Percentiles rank a stretch among this genome's conserved stretches.
phyloP scores from a whole-genome alignment of 2,797 vertebrate species.

The Diplodus puntazzo region DNA sequence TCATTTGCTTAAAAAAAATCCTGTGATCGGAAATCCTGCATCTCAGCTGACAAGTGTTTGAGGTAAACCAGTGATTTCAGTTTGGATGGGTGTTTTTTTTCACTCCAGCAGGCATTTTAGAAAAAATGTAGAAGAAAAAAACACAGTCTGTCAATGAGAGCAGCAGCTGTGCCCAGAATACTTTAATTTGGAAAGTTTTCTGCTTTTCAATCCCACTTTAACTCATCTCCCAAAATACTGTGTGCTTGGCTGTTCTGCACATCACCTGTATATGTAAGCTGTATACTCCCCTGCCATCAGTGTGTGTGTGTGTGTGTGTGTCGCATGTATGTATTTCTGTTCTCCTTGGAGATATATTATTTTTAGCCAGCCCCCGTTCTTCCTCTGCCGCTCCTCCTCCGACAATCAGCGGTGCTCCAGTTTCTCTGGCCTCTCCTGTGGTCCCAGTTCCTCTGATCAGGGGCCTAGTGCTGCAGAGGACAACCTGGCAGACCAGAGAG shows the following conservation, averaged over 20 bases:
- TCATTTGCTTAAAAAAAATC: slow-evolving; percentile 22
- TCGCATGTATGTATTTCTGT: slow-evolving; percentile 82
- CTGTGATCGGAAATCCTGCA: slow-evolving; percentile 25
- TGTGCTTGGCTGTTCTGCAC: slow-evolving; percentile 3
- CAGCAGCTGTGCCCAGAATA: slow-evolving; percentile 18
- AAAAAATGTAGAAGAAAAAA: neutral
- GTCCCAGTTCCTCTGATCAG: slow-evolving; percentile 78
- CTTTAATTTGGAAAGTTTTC: slow-evolving; percentile 7
- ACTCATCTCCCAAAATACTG: neutral
- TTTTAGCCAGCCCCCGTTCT: slow-evolving; percentile 87
- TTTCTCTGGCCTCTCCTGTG: slow-evolving; percentile 85
- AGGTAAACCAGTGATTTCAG: slow-evolving; percentile 11
- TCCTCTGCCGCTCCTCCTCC: slow-evolving; percentile 74
- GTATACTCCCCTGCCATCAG: slow-evolving; percentile 21
- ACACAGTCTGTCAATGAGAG: slow-evolving; percentile 25
- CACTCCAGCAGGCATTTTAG: slow-evolving; percentile 1
- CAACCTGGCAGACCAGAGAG: slow-evolving; percentile 36
- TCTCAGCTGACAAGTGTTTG: slow-evolving; percentile 27
- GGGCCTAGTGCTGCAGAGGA: slow-evolving; percentile 71
- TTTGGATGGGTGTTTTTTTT: neutral
- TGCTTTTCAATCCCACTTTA: neutral
- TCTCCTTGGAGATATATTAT: slow-evolving; percentile 88
- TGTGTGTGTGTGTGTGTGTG: slow-evolving; percentile 28
- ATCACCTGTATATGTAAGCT: slow-evolving; percentile 28
- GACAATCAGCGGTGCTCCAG: slow-evolving; percentile 86